These are phyloP conservation scores for Palythoa grandiflora DNA, from an alignment of 92 coral and sea anemone genomes.

Conservation along the genomic window DNA sequence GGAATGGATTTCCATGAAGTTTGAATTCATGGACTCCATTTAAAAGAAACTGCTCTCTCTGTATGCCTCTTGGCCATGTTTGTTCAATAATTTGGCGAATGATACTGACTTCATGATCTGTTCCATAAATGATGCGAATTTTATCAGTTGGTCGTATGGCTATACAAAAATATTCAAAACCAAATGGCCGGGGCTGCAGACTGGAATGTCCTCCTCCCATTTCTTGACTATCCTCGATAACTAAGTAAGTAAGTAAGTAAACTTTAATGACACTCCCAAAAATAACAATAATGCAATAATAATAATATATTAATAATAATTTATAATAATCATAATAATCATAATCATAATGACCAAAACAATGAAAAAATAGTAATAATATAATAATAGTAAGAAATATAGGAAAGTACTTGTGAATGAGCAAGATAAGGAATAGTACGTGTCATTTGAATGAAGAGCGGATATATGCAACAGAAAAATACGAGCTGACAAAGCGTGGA, in stretches of 20 bases:
- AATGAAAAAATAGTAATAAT: too few species aligned
- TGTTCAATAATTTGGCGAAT: slow-evolving; percentile 63
- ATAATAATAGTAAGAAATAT: too few species aligned
- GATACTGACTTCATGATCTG: slow-evolving; percentile 46
- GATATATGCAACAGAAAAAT: too few species aligned
- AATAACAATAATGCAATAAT: too few species aligned
- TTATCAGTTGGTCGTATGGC: slow-evolving; percentile 57
- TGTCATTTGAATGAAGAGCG: too few species aligned
- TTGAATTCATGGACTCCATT: slow-evolving; percentile 61
- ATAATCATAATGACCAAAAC: neutral
- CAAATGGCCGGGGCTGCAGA: slow-evolving; percentile 54
- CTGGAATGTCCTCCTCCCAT: slow-evolving; percentile 53
- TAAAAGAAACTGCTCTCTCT: slow-evolving; percentile 43
- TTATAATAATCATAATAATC: too few species aligned
- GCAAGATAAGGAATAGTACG: too few species aligned
- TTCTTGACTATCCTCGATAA: neutral
- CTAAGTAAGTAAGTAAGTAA: neutral
- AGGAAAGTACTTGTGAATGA: too few species aligned
- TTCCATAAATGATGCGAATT: slow-evolving; percentile 52
- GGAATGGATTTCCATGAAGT: slow-evolving; percentile 49
- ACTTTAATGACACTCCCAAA: neutral
- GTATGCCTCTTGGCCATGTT: slow-evolving; percentile 65
- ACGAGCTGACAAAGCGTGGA: too few species aligned
- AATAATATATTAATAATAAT: neutral
- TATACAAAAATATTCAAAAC: slow-evolving; percentile 61